Base-by-base conservation (phyloP, 1,140 invertebrate genomes). In the Medauroidea extradentata region DNA sequence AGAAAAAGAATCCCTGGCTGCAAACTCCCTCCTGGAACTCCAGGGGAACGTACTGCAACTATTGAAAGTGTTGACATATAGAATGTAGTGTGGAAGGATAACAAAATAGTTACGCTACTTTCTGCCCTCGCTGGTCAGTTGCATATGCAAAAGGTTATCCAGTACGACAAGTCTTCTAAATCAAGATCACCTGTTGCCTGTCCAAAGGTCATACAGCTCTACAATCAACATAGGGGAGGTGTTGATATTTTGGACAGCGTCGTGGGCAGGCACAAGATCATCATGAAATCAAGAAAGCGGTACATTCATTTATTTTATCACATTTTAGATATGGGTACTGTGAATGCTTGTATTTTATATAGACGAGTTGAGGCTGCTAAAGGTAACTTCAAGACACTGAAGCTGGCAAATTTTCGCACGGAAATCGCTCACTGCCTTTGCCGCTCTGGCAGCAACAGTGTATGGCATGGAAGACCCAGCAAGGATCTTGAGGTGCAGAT, bases 191-290 rank as follows among this genome's bases (percentile, higher is more conserved):
- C 18, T 46, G 44, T 46, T 9, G 5, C 18, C 18, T 46, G 44
- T 46, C 44, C 44, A 21, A 46, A 7, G 29, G 5, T 4, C 29
- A 34, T 34, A 34, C 29, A 34, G 29, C 11, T 34, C 5, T 34
- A 34, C 29, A 46, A 46, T 46, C 3, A 46, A 13, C 65, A 72
- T 25, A 69, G 66, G 65, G 68, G 67, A 19, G 69, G 69, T 43
- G 70, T 71, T 13, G 68, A 70, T 44, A 46, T 69, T 1, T 54
- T 70, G 18, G 66, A 71, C 55, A 65, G 66, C 57, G 63, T 68
- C n/a, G 66, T 70, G 67, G 64, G 62, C 0, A 61, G 23, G n/a
- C 69, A 71, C 29, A 67, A 71, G 34, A 71, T 70, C n/a, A 46
- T 21, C 18, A 46, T 46, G 44, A 46, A 25, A 13, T 46, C 44